A percentile compares a stretch with the other conserved stretches of the same genome.
These are phyloP conservation scores for Trachythela sp. DNA, from an alignment of 64 coral and sea anemone species.

Conservation along the genomic window DNA sequence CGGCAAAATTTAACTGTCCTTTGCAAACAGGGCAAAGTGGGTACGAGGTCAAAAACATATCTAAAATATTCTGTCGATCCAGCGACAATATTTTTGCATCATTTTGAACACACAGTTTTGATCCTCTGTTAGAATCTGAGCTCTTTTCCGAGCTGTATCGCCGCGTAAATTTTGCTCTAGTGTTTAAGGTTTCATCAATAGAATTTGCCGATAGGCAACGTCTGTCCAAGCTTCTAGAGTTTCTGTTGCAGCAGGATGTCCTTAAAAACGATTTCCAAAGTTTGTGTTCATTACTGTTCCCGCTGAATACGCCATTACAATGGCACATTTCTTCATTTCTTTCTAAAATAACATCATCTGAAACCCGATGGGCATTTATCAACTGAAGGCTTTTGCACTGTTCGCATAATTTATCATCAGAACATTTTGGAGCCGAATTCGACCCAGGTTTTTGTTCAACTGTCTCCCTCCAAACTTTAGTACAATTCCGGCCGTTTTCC, in stretches of 20 bases:
- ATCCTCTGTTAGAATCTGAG: neutral
- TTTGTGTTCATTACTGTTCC: neutral
- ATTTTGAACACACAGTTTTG: neutral
- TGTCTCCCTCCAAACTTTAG: neutral
- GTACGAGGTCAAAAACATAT: neutral
- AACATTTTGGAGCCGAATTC: neutral
- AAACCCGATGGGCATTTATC: neutral
- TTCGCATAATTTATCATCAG: neutral
- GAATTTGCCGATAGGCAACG: neutral
- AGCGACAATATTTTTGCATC: neutral
- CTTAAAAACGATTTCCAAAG: neutral
- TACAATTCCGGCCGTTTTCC: neutral
- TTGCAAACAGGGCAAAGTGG: neutral
- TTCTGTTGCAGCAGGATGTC: neutral
- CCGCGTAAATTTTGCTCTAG: neutral
- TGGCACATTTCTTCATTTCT: neutral
- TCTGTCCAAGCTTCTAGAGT: neutral
- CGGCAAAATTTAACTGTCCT: neutral
- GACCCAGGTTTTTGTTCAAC: neutral
- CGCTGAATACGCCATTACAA: neutral
- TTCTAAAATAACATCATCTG: neutral
- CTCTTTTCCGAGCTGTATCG: neutral
- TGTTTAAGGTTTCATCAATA: neutral
- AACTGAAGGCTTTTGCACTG: neutral
- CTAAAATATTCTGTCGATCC: neutral